Conservation (phyloP, 1,140 invertebrate genomes). For the Listronotus oregonensis region DNA sequence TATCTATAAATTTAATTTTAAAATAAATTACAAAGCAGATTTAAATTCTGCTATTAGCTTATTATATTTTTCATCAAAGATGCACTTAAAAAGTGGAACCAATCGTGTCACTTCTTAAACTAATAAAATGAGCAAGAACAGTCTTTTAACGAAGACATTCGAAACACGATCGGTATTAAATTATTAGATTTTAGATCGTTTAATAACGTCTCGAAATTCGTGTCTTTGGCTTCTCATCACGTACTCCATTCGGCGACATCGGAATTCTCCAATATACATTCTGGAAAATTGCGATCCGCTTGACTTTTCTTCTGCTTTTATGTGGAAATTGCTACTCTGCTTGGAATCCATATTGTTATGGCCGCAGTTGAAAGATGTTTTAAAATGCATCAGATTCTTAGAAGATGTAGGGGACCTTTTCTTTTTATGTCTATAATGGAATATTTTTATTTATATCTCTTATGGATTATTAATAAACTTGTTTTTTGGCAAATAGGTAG, state of each 20-base stretch:
- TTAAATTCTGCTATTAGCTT: too few species aligned
- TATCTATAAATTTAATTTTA: too few species aligned
- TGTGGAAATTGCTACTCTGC: slow-evolving; percentile 27
- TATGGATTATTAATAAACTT: too few species aligned
- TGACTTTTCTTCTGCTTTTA: slow-evolving; percentile 30
- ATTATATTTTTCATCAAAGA: too few species aligned
- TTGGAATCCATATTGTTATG: slow-evolving; percentile 33
- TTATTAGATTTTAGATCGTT: slow-evolving; percentile 37
- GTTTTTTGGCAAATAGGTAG: too few species aligned
- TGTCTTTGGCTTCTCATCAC: slow-evolving; percentile 36
- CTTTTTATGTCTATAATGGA: background rate
- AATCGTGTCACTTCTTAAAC: too few species aligned
- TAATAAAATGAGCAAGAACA: too few species aligned
- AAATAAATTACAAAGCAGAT: too few species aligned
- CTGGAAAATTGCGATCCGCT: slow-evolving; percentile 32
- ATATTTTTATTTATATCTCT: background rate
- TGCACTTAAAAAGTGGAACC: too few species aligned
- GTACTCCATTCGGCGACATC: slow-evolving; percentile 28
- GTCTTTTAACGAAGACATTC: slow-evolving; percentile 24
- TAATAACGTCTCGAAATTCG: slow-evolving; percentile 33
- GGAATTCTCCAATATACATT: slow-evolving; percentile 35
- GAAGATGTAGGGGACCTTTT: background rate
- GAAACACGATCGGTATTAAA: slow-evolving; percentile 32
- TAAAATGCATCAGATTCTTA: slow-evolving; percentile 6
- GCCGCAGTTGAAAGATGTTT: background rate